phyloP scores from a whole-genome alignment of 1,140 invertebrate species.

The Dendrolimus punctatus region DNA sequence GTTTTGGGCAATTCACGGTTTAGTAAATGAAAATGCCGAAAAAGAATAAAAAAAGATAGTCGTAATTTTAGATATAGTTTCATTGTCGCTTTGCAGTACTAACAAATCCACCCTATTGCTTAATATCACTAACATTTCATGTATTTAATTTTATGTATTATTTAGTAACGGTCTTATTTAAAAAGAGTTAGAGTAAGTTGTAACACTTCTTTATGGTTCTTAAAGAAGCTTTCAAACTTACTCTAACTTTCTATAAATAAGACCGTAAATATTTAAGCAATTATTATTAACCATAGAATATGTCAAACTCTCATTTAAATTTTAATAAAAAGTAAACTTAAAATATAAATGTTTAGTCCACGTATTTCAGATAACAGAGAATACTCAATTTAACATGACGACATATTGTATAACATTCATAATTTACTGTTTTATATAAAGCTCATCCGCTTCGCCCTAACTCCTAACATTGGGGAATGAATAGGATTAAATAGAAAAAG shows the following conservation, averaged over 20 bases:
- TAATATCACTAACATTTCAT: conserved; percentile 10
- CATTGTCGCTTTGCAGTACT: conserved; percentile 33
- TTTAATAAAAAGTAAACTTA: background rate
- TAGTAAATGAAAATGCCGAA: too few relatives aligned
- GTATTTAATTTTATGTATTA: conserved; percentile 5
- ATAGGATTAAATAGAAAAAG: background rate
- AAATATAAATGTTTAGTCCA: background rate
- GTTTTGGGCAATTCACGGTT: too few relatives aligned
- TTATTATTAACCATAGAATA: too few relatives aligned
- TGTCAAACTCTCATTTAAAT: background rate
- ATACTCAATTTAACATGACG: conserved; percentile 26
- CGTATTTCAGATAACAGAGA: conserved; percentile 12
- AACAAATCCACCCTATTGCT: conserved; percentile 19
- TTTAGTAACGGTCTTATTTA: background rate
- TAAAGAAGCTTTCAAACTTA: too few relatives aligned
- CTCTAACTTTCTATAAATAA: too few relatives aligned
- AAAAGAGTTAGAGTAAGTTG: too few relatives aligned
- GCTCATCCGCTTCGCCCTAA: conserved; percentile 69
- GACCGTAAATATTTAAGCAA: too few relatives aligned
- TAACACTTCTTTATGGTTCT: too few relatives aligned
- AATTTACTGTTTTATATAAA: conserved; percentile 19
- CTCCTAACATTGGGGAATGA: conserved; percentile 42
- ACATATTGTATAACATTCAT: conserved; percentile 23
- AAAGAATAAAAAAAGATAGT: background rate
- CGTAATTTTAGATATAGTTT: conserved; percentile 4